Percentiles rank a stretch among this genome's conserved stretches.
Evolutionary conservation across 1,140 invertebrate species (phyloP).

Genomic region (Hyposmocoma kahamanoa): DNA sequence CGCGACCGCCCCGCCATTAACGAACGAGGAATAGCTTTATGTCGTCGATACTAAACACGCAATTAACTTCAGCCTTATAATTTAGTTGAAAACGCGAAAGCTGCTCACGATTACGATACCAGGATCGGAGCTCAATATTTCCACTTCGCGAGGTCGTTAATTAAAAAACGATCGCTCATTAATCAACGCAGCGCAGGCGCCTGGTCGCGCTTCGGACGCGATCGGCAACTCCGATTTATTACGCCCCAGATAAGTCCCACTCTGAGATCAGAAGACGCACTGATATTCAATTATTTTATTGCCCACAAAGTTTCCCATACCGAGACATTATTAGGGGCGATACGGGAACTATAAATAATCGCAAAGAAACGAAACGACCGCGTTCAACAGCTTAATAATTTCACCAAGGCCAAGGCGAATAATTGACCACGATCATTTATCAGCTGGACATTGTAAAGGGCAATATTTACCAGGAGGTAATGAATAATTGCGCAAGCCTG

Average conservation of each 20-base stretch:
- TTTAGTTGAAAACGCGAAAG: slow-evolving; percentile 31
- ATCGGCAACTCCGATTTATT: slow-evolving; percentile 36
- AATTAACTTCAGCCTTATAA: slow-evolving; percentile 41
- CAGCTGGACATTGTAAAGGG: slow-evolving; percentile 12
- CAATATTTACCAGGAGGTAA: slow-evolving; percentile 15
- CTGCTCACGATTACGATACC: slow-evolving; percentile 1
- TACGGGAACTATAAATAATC: slow-evolving; percentile 14
- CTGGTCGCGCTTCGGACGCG: slow-evolving; percentile 24
- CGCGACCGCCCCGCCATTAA: slow-evolving; percentile 35
- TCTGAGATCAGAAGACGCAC: slow-evolving; percentile 10
- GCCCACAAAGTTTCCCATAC: slow-evolving; percentile 17
- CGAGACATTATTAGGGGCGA: slow-evolving; percentile 19
- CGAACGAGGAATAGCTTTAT: slow-evolving; percentile 36
- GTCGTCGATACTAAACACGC: slow-evolving; percentile 33
- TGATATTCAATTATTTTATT: slow-evolving; percentile 26
- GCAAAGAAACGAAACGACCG: slow-evolving; percentile 12
- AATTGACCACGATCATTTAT: slow-evolving; percentile 18
- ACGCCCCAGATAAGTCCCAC: slow-evolving; percentile 30
- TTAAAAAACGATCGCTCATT: slow-evolving; percentile 45
- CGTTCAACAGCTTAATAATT: slow-evolving; percentile 9
- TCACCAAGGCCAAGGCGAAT: slow-evolving; percentile 10
- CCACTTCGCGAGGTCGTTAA: slow-evolving; percentile 25
- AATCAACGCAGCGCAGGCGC: slow-evolving; percentile 38
- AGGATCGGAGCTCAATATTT: slow-evolving; percentile 10
- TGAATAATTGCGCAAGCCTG: slow-evolving; percentile 15